Percentiles rank a stretch among this genome's conserved stretches.
Conservation (phyloP, 1,140 invertebrate species). For the Nautilus pompilius region DNA sequence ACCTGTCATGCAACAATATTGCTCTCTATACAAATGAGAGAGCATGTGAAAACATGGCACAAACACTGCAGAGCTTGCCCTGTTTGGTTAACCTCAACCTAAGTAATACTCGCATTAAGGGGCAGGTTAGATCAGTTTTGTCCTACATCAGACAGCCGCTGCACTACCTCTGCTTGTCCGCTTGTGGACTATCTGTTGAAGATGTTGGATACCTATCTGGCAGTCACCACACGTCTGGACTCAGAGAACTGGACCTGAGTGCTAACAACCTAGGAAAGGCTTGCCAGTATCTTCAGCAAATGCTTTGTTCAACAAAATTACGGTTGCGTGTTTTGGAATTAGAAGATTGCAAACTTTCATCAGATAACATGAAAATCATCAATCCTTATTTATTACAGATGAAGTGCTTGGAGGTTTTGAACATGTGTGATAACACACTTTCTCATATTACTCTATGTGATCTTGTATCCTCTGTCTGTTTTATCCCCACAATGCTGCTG, state of each 20-base stretch:
- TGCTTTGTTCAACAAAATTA: conserved; percentile 11
- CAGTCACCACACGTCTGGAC: conserved; percentile 21
- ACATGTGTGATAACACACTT: too few relatives aligned
- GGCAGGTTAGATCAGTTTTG: conserved; percentile 24
- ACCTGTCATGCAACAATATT: conserved; percentile 44
- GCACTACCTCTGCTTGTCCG: conserved; percentile 31
- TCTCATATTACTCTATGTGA: too few relatives aligned
- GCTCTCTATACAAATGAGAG: conserved; percentile 19
- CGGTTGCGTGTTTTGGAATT: conserved; percentile 22
- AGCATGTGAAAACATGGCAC: conserved; percentile 15
- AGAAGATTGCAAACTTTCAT: conserved; percentile 22
- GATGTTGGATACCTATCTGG: conserved; percentile 29
- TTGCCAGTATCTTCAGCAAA: conserved; percentile 9
- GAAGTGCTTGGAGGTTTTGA: too few relatives aligned
- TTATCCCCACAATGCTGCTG: too few relatives aligned
- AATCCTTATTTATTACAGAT: too few relatives aligned
- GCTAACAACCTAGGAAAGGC: conserved; percentile 30
- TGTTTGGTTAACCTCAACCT: conserved; percentile 36
- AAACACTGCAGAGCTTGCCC: conserved; percentile 22
- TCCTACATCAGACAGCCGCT: conserved; percentile 20
- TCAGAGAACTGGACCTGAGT: conserved; percentile 37
- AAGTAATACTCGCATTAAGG: conserved; percentile 39
- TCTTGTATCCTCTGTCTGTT: too few relatives aligned
- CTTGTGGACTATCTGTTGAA: conserved; percentile 28
- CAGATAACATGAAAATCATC: too few relatives aligned